These are phyloP conservation scores for Apis dorsata DNA, from an alignment of 1,140 invertebrate species.

Conservation along the genomic window DNA sequence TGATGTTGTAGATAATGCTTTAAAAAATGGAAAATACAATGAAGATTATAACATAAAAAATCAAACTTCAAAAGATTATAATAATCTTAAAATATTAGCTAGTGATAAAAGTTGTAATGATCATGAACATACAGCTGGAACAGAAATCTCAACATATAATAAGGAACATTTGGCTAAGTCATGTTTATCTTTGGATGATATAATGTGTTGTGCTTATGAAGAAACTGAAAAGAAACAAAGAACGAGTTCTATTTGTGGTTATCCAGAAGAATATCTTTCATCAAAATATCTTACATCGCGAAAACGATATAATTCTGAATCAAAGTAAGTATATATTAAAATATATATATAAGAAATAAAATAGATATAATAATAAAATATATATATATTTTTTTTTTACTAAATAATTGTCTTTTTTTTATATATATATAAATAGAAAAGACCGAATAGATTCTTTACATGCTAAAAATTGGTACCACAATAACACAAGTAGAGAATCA, in stretches of 20 bases:
- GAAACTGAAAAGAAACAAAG: constrained; percentile 54
- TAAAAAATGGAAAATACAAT: constrained; percentile 43
- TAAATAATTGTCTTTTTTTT: not conserved
- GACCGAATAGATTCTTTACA: constrained; percentile 18
- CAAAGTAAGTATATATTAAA: constrained; percentile 56
- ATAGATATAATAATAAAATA: not conserved
- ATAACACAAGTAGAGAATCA: constrained; percentile 39
- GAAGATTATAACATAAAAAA: constrained; percentile 23
- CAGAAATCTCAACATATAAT: constrained; percentile 22
- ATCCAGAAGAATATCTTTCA: constrained; percentile 46
- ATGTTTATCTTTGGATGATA: constrained; percentile 58
- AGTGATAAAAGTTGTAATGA: constrained; percentile 33
- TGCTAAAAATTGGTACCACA: constrained; percentile 42
- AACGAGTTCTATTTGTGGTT: constrained; percentile 59
- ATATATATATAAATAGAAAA: constrained; percentile 18
- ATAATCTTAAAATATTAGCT: constrained; percentile 13
- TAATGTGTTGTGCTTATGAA: constrained; percentile 47
- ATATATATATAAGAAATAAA: not conserved
- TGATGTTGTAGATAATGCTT: constrained; percentile 29
- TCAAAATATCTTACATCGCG: constrained; percentile 33
- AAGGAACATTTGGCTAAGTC: constrained; percentile 54
- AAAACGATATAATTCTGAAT: constrained; percentile 65
- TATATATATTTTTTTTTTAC: not conserved
- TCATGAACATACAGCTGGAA: constrained; percentile 1
- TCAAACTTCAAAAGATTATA: constrained; percentile 18